Evolutionary conservation across 2,888 invertebrate genomes (phyloP).

Genomic region (Drosophila melanosoma): DNA sequence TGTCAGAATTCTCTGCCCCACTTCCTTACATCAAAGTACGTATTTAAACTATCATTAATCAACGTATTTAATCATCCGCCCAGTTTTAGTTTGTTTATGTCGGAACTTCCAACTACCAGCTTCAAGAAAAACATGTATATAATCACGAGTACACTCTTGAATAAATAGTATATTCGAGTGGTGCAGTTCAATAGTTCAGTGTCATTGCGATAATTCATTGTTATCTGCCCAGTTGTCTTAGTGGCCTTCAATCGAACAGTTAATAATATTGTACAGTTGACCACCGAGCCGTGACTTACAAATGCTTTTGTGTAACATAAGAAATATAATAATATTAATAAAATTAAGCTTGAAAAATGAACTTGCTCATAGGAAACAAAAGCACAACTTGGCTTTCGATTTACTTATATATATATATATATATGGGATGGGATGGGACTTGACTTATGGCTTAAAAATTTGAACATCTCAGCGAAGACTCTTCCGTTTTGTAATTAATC

Average conservation of each 20-base stretch:
- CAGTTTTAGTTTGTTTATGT: conserved; percentile 7
- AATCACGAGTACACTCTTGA: neutral
- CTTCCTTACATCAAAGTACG: neutral
- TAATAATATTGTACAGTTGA: conserved; percentile 30
- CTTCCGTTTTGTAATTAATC: conserved; percentile 77
- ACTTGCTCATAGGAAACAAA: conserved; percentile 18
- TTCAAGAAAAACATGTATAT: neutral
- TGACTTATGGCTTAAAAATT: conserved; percentile 1
- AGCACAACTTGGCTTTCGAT: conserved; percentile 15
- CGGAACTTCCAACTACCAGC: neutral
- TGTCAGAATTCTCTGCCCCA: neutral
- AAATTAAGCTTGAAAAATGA: conserved; percentile 64
- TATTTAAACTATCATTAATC: neutral
- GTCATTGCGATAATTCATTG: conserved; percentile 48
- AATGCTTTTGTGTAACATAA: conserved; percentile 39
- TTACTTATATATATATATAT: conserved; percentile 3
- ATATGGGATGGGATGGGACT: neutral
- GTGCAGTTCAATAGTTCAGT: conserved; percentile 60
- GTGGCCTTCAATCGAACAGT: conserved; percentile 59
- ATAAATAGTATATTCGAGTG: conserved; percentile 7
- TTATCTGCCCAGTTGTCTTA: conserved; percentile 5
- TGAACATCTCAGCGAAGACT: conserved; percentile 7
- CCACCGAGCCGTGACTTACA: conserved; percentile 49
- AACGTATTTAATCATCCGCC: conserved; percentile 1
- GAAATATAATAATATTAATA: conserved; percentile 40